A percentile compares a stretch with the other conserved stretches of the same genome.
Evolutionary conservation across 1,140 invertebrate genomes (phyloP).

Genomic region (Drosophila pallidifrons): DNA sequence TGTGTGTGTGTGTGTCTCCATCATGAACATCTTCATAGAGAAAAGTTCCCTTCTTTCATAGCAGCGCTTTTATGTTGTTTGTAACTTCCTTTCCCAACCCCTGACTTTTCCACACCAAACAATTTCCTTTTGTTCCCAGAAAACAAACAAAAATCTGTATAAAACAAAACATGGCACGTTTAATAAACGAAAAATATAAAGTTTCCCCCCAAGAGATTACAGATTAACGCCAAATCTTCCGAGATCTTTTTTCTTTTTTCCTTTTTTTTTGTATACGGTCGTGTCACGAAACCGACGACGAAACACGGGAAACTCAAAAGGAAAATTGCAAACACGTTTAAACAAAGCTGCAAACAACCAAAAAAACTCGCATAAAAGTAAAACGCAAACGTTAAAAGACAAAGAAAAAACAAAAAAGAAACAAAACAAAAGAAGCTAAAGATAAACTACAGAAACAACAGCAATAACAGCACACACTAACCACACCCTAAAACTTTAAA

Average conservation of each 20-base stretch:
- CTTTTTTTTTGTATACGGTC: not conserved
- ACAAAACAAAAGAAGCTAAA: constrained; percentile 15
- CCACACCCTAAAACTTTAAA: constrained; percentile 33
- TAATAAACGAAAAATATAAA: constrained; percentile 43
- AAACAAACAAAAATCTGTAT: constrained; percentile 13
- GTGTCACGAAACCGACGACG: constrained; percentile 3
- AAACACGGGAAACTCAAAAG: constrained; percentile 11
- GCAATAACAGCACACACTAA: constrained; percentile 44
- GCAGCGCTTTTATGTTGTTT: constrained; percentile 5
- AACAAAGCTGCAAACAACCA: constrained; percentile 9
- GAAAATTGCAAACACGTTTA: constrained; percentile 33
- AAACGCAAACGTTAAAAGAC: constrained; percentile 26
- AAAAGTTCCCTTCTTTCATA: not conserved
- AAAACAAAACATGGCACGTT: constrained; percentile 75
- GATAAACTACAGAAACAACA: constrained; percentile 27
- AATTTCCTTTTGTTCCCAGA: constrained; percentile 25
- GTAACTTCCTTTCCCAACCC: not conserved
- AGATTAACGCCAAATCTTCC: constrained; percentile 8
- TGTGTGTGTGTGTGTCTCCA: not conserved
- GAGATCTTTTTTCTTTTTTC: not conserved
- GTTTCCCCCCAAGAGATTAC: not conserved
- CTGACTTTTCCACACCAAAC: not conserved
- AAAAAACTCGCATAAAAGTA: constrained; percentile 42
- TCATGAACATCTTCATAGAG: constrained; percentile 8
- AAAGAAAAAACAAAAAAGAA: constrained; percentile 10